Evolutionary conservation across 2,113 vertebrate species (phyloP), one percentile per base, ranked within the genome.

Genomic region (Muntiacus muntjak): DNA sequence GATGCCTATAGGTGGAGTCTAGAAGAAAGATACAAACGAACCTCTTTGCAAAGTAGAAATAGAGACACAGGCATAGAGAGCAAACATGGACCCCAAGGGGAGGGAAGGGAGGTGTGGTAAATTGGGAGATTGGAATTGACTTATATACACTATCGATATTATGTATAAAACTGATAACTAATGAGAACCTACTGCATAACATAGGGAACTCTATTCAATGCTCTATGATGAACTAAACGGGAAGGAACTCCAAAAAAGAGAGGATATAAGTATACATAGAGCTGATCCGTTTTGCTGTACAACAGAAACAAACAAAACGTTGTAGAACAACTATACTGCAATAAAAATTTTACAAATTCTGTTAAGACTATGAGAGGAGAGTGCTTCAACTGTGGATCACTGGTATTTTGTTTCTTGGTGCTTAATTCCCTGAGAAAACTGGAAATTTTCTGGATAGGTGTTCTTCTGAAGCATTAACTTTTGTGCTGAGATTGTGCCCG

Each of bases 81-180:
- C 12, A 43, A 76, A 14, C 40, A 43, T 76, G 71, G 23, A 43
- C 36, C 4, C 71, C 71, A 76, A 14, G 12, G 40, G 12, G 6
- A 43, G 71, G 71, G 43, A 43, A 26, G 23, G 71, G 11, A 76
- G 23, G 40, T 26, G 71, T 6, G 0, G 2, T 26, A 7, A 26
- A 76, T 0, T 7, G 23, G 36, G 40, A 76, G 40, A 26, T 2
- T 15, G 40, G 21, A 7, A 26, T 7, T 26, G 71, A 76, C 12
- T 0, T 43, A 2, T 26, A 15, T 3, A 15, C 11, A 43, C 36
- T 43, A 43, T 26, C 1, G 0, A 15, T 26, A 2, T 9, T 4
- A 14, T 7, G 71, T 43, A 76, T 43, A 26, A 43, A 76, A 14
- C 7, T 26, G 36, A 7, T 25, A 26, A 25, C 36, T 43, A 76